Conservation (phyloP, 2,888 invertebrate species). For the Trimorus sp. region DNA sequence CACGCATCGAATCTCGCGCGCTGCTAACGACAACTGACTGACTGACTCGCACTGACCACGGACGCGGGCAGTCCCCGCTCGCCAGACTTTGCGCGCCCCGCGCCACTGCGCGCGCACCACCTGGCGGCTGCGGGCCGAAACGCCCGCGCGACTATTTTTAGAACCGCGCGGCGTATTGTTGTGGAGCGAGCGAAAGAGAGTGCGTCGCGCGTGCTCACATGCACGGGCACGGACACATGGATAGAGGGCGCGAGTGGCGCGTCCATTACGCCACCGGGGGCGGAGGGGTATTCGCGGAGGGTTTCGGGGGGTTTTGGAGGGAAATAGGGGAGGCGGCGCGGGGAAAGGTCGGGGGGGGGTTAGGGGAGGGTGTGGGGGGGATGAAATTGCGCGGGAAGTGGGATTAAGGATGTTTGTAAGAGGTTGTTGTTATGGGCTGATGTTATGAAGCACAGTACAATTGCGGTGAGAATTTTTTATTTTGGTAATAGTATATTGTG, state of each 20-base stretch:
- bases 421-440: no score
- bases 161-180: constrained; percentile 66
- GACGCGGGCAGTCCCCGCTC: constrained; percentile 49
- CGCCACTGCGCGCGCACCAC: constrained; percentile 42
- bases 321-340: no score
- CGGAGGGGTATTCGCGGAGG: no score
- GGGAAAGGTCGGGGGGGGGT: no score
- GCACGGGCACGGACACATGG: neutral
- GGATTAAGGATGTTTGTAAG: no score
- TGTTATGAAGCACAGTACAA: no score
- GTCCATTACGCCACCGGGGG: neutral
- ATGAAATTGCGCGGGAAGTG: no score
- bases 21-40: constrained; percentile 51
- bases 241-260: neutral
- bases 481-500: no score
- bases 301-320: no score
- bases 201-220: no score
- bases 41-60: constrained; percentile 47
- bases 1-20: constrained; percentile 34
- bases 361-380: no score
- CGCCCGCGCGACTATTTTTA: constrained; percentile 69
- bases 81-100: constrained; percentile 57
- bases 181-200: constrained; percentile 53
- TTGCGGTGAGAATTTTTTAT: no score
- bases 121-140: constrained; percentile 43